Evolutionary conservation across 2,888 invertebrate species (phyloP).

Genomic region (Synanthedon formicaeformis): DNA sequence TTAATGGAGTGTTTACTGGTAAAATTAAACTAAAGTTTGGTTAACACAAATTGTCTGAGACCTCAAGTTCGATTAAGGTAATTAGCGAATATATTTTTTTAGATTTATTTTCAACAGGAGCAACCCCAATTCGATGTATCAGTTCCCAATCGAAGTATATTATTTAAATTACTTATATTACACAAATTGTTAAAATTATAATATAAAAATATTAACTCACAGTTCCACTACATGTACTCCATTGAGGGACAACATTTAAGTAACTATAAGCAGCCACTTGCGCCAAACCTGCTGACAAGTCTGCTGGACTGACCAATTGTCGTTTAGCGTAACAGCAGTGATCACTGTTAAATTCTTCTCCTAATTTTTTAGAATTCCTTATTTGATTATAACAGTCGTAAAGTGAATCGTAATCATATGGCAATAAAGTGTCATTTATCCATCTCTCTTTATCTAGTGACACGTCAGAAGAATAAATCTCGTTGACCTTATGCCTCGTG

Average conservation of each 20-base stretch:
- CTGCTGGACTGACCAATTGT: constrained; percentile 31
- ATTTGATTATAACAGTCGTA: constrained; percentile 26
- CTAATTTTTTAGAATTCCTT: constrained; percentile 11
- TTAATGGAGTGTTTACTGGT: no score
- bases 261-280: constrained; percentile 25
- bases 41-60: no score
- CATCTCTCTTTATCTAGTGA: constrained; percentile 11
- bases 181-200: no score
- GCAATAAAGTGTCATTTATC: constrained; percentile 13
- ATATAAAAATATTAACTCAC: no score
- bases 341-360: constrained; percentile 5
- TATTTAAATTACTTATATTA: no score
- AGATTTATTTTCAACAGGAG: no score
- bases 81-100: no score
- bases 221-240: constrained; percentile 16
- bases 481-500: constrained; percentile 15
- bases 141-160: no score
- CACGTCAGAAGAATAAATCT: constrained; percentile 11
- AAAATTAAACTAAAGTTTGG: no score
- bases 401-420: constrained; percentile 17
- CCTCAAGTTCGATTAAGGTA: no score
- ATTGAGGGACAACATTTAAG: constrained; percentile 38
- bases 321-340: constrained; percentile 31
- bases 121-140: no score
- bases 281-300: constrained; percentile 29